These are phyloP conservation scores for Labia minor DNA, from an alignment of 2,888 invertebrate species.

Conservation along the genomic window DNA sequence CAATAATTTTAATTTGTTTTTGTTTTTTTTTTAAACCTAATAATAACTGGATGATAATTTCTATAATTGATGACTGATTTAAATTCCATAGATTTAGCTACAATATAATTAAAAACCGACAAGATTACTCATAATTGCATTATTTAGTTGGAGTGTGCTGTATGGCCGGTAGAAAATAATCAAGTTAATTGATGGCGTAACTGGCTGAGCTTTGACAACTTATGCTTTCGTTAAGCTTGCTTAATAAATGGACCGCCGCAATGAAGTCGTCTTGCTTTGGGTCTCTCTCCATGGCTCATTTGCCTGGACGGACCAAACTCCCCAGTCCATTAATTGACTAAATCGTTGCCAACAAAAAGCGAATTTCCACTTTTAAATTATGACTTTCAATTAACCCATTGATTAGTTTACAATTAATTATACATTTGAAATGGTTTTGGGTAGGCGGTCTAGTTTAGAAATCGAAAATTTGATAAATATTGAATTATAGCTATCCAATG, in stretches of 20 bases:
- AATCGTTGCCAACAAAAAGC: background rate
- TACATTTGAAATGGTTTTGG: background rate
- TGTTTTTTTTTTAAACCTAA: background rate
- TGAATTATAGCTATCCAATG: no score
- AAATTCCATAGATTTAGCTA: background rate
- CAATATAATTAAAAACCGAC: background rate
- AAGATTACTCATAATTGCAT: background rate
- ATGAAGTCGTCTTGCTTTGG: background rate
- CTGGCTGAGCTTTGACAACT: background rate
- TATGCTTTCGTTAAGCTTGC: background rate
- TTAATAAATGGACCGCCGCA: background rate
- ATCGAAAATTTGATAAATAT: no score
- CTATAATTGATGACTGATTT: background rate
- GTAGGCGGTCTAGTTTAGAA: no score
- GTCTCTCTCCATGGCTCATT: background rate
- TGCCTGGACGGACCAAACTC: background rate
- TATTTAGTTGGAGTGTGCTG: background rate
- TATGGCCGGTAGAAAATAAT: background rate
- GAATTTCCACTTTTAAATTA: background rate
- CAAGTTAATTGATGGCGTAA: background rate
- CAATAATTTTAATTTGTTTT: no score
- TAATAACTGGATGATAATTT: background rate
- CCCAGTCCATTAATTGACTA: background rate
- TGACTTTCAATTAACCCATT: conserved; percentile 1
- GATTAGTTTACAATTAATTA: background rate